Percentiles rank a stretch among this genome's conserved stretches.
Evolutionary conservation across 1,140 invertebrate genomes (phyloP).

Genomic region (Bicyclus anynana): DNA sequence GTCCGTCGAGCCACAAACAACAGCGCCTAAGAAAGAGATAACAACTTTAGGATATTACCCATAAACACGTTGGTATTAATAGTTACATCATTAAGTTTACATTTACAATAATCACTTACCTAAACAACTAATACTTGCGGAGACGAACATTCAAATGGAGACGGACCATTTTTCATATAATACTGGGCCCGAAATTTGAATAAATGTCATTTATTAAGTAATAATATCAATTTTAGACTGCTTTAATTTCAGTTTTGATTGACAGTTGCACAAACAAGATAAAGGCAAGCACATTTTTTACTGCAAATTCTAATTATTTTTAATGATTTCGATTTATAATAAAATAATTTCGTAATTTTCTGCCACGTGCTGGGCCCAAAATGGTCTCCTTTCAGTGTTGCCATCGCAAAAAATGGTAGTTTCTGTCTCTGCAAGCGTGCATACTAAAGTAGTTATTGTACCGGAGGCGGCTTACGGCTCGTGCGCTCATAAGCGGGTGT

Average conservation of each 20-base stretch:
- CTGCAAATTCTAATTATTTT: no score
- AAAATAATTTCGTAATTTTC: no score
- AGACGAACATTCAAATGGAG: no score
- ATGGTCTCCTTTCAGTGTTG: conserved; percentile 24
- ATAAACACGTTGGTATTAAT: conserved; percentile 50
- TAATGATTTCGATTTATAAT: no score
- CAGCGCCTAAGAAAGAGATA: conserved; percentile 75
- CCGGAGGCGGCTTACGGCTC: conserved; percentile 39
- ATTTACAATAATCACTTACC: conserved; percentile 43
- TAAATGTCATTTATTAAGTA: no score
- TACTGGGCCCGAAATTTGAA: no score
- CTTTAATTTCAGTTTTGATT: no score
- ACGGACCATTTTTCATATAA: no score
- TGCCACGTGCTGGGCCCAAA: no score
- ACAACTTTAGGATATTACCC: conserved; percentile 67
- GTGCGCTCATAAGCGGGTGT: conserved; percentile 48
- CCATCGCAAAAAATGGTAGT: conserved; percentile 13
- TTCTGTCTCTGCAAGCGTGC: conserved; percentile 43
- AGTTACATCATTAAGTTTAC: conserved; percentile 52
- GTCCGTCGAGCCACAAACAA: conserved; percentile 52
- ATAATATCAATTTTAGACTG: no score
- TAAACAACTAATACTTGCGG: conserved; percentile 47
- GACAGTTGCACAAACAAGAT: no score
- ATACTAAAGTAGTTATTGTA: conserved; percentile 59
- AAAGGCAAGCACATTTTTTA: no score